Conservation (phyloP, 2,888 invertebrate genomes). For the Beris chalybata region DNA sequence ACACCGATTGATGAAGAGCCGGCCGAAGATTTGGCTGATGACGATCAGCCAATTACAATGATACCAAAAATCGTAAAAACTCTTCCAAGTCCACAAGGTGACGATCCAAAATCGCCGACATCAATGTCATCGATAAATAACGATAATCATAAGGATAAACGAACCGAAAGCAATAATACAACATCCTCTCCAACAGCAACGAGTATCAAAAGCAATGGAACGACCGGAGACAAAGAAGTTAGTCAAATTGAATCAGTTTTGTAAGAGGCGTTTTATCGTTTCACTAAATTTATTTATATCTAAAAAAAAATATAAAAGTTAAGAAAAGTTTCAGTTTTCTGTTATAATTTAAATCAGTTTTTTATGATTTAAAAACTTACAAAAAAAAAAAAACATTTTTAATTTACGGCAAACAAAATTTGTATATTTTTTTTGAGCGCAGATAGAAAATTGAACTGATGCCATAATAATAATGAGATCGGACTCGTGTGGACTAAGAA, state of each 20-base stretch:
- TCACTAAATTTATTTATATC: constrained; percentile 22
- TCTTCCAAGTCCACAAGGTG: constrained; percentile 64
- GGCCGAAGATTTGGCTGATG: constrained; percentile 73
- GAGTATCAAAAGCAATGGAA: constrained; percentile 28
- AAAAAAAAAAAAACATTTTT: constrained; percentile 12
- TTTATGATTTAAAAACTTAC: constrained; percentile 4
- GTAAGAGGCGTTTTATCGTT: constrained; percentile 51
- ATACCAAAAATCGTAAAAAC: constrained; percentile 79
- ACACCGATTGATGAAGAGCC: constrained; percentile 86
- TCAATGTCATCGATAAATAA: constrained; percentile 23
- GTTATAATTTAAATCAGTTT: constrained; percentile 2
- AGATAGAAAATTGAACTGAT: constrained; percentile 18
- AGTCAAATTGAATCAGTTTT: constrained; percentile 76
- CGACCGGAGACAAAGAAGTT: constrained; percentile 57
- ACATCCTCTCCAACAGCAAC: constrained; percentile 27
- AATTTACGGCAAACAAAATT: neutral
- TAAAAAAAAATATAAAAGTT: neutral
- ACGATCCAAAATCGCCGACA: constrained; percentile 22
- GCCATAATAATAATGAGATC: constrained; percentile 20
- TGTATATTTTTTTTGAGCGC: neutral
- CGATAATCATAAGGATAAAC: constrained; percentile 5
- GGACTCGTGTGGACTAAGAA: neutral
- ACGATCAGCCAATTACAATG: constrained; percentile 74
- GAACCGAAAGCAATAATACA: constrained; percentile 15
- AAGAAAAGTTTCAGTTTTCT: neutral